phyloP scores from a whole-genome alignment of 2,113 vertebrate genomes.

The Grammomys dolichurus region DNA sequence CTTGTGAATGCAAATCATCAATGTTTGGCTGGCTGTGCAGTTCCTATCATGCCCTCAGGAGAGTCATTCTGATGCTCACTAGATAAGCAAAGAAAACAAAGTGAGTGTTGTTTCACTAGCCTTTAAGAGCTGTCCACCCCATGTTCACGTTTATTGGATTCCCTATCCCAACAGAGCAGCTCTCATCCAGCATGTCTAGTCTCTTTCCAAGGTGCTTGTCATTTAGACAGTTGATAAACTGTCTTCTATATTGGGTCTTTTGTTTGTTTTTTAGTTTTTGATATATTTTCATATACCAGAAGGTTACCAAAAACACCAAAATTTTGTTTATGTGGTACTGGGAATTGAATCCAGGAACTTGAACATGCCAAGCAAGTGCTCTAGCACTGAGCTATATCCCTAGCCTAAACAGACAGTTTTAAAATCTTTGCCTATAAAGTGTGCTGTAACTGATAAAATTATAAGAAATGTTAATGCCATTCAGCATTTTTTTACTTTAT shows the following conservation, averaged over 20 bases:
- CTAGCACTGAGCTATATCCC: neutral
- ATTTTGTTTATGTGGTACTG: neutral
- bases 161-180: neutral
- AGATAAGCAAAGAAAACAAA: neutral
- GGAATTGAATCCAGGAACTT: neutral
- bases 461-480: conserved; percentile 52
- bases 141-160: neutral
- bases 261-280: conserved; percentile 19
- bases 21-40: neutral
- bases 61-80: neutral
- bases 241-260: neutral
- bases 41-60: neutral
- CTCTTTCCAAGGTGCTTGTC: conserved; percentile 57
- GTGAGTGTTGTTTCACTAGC: neutral
- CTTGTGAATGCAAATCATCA: conserved; percentile 5
- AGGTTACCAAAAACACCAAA: conserved; percentile 52
- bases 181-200: neutral
- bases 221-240: conserved; percentile 37
- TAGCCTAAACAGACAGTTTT: conserved; percentile 3
- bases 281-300: conserved; percentile 39
- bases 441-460: conserved; percentile 67
- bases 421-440: conserved; percentile 48
- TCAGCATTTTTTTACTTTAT: neutral
- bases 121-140: neutral
- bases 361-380: neutral